Percentiles rank a stretch among this genome's conserved stretches.
Evolutionary conservation across 92 coral and sea anemone species (phyloP).

Genomic region (Virgularia gustaviana): DNA sequence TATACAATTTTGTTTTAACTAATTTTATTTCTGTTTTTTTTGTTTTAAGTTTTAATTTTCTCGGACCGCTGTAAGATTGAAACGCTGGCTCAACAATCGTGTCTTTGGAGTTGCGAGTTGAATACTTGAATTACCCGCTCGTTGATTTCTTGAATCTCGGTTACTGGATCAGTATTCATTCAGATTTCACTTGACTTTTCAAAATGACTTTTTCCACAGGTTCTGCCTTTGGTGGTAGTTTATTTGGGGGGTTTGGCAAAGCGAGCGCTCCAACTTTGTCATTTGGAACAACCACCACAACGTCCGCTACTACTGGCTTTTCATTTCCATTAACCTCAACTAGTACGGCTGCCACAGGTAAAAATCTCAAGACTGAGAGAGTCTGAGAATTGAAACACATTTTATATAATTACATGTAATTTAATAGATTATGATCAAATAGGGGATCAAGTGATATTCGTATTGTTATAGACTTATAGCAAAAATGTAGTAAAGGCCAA

Average conservation of each 20-base stretch:
- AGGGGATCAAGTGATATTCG: no score
- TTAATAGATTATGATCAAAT: no score
- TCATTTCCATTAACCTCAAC: conserved; percentile 23
- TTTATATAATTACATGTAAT: no score
- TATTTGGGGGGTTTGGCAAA: conserved; percentile 13
- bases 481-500: no score
- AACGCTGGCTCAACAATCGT: neutral
- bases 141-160: neutral
- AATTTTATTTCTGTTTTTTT: no score
- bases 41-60: no score
- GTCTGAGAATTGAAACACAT: neutral
- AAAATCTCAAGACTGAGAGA: no score
- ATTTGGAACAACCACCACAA: conserved; percentile 16
- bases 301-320: conserved; percentile 10
- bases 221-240: conserved; percentile 8
- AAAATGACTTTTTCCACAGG: conserved; percentile 25
- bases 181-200: neutral
- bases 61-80: neutral
- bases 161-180: neutral
- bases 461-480: no score
- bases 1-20: no score
- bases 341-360: conserved; percentile 21
- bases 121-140: neutral
- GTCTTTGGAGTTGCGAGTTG: no score
- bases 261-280: conserved; percentile 20